Evolutionary conservation across 2,113 vertebrate species (phyloP), one percentile per base, ranked within the genome.

Genomic region (Excalfactoria chinensis): DNA sequence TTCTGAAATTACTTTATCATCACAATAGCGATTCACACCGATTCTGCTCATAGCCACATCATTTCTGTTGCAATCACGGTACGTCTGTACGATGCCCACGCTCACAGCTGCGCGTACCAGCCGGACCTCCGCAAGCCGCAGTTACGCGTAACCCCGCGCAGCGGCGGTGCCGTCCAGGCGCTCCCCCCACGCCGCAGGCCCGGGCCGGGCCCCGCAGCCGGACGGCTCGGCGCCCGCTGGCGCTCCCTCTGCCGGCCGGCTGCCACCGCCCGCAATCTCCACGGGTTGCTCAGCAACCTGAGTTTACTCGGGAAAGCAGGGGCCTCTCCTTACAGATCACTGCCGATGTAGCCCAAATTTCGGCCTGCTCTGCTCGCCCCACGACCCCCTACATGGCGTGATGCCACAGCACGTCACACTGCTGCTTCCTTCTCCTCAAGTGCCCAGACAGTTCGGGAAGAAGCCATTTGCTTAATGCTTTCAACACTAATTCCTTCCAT

Each of bases 321-420:
- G 11, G n/a, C 35, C 62, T 3, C 48, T 30, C 58, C 18, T 19
- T 2, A 15, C 32, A n/a, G 55, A 32, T 1, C 68, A 3, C 22
- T 15, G n/a, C 3, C 1, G 2, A 1, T 0, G 12, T 25, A 9
- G 1, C 9, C 22, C 75, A 8, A 14, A 2, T 11, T 3, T 6
- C 2, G 32, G 3, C 10, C 82, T 16, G 51, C 60, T 11, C 78
- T 16, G 51, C 59, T 6, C 5, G 35, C 59, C 34, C 23, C 63
- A 53, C 1, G 3, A 10, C 3, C 14, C 56, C 37, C 1, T 66
- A 32, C 28, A 18, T 9, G 17, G 23, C n/a, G 37, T 25, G 30
- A 7, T 14, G 37, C 64, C 10, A 1, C 1, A 40, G 30, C 0
- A 51, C 13, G 11, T 68, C 37, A 77, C 7, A 19, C 11, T 2